Conservation (phyloP, 2,113 vertebrate species). For the Tinamus guttatus region DNA sequence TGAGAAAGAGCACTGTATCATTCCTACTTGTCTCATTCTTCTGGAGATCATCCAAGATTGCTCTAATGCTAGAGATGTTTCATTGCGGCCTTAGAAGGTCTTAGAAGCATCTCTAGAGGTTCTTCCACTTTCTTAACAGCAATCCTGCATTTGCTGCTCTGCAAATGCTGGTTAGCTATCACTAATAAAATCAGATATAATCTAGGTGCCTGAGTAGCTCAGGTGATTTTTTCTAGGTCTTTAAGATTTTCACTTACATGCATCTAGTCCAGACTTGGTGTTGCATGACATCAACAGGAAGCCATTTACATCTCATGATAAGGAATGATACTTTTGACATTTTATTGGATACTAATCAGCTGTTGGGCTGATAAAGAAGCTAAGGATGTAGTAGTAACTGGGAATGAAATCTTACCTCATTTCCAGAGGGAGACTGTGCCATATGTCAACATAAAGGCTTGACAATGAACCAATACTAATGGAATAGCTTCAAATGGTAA, state of each 20-base stretch:
- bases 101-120: background rate
- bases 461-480: background rate
- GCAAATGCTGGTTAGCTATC: rapidly evolving
- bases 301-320: background rate
- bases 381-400: background rate
- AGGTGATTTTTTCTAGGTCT: background rate
- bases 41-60: conserved; percentile 39
- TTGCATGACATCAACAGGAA: background rate
- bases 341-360: background rate
- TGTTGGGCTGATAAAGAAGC: background rate
- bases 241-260: background rate
- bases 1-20: background rate
- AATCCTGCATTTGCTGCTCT: no score
- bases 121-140: background rate
- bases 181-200: background rate
- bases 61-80: background rate
- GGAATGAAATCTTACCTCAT: background rate
- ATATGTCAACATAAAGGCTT: background rate
- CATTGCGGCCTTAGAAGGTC: background rate
- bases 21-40: conserved; percentile 21
- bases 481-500: background rate
- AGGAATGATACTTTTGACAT: background rate
- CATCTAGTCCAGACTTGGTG: background rate
- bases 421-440: background rate
- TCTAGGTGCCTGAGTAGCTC: background rate